Evolutionary conservation across 35 echinoderm and acorn worm genomes (phyloP), one percentile per base, ranked within the genome.

Genomic region (Chiridota heheva): DNA sequence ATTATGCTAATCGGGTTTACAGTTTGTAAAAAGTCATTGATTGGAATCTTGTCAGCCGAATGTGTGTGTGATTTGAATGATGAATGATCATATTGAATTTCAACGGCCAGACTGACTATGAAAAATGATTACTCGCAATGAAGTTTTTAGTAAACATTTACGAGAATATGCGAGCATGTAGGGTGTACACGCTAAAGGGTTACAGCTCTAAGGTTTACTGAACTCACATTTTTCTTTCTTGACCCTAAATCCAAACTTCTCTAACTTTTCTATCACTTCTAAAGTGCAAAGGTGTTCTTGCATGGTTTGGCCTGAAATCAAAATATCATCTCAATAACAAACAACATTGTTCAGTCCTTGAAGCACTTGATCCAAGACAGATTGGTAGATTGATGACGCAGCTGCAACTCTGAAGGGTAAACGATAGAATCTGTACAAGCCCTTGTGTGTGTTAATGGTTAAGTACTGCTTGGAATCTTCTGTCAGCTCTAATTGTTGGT

Each of bases 391-490:
- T 7, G 65, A 26, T 5, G 65, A 4, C 20, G 69, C 69, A 6
- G 69, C 3, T 2, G 69, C 28, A 4, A 73, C 25, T 2, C 69
- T 43, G 47, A 6, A 44, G 2, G 69, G 40, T 73, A 73, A 27
- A 3, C 69, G 3, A 28, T 73, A 25, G 32, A 44, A 45, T 36
- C 38, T 73, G 69, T 73, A 73, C 38, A 73, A 48, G 3, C 36
- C 69, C 30, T 73, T 73, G 36, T 73, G 37, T 25, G 69, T 73
- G 27, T 73, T 73, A 5, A 73, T 73, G 2, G 69, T 73, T 45
- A 73, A 44, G 44, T 44, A 73, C 32, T 73, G 25, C 25, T 42
- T 42, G 17, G 69, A 42, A 34, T 73, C 25, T 12, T 73, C 44
- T 40, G 4, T 26, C 6, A 73, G 17, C 40, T 73, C 38, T 45